phyloP scores from a whole-genome alignment of 1,140 invertebrate genomes.

The Drosophila micromelanica region DNA sequence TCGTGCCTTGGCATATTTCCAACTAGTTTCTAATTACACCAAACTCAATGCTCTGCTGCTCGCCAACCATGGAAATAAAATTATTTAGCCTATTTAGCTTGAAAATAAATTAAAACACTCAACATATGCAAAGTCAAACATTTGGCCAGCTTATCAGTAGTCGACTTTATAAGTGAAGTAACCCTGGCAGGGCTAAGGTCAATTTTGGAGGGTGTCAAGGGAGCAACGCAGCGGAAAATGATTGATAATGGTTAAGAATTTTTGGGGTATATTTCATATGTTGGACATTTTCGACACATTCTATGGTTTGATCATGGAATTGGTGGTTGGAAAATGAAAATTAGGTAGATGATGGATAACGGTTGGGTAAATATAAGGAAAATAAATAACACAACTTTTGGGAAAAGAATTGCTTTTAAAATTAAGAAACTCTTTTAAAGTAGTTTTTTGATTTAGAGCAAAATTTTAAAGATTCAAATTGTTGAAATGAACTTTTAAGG shows the following conservation, averaged over 20 bases:
- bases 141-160: slow-evolving; percentile 51
- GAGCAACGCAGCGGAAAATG: slow-evolving; percentile 23
- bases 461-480: too few species aligned
- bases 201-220: slow-evolving; percentile 12
- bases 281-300: slow-evolving; percentile 3
- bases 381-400: not conserved
- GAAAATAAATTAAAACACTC: not conserved
- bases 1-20: slow-evolving; percentile 21
- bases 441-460: too few species aligned
- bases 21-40: slow-evolving; percentile 70
- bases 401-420: not conserved
- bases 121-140: not conserved
- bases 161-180: slow-evolving; percentile 41
- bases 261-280: not conserved
- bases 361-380: not conserved
- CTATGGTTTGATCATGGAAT: not conserved
- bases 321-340: slow-evolving; percentile 8
- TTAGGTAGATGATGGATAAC: slow-evolving; percentile 26
- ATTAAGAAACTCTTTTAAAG: not conserved
- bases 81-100: slow-evolving; percentile 3
- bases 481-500: too few species aligned
- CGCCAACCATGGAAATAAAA: slow-evolving; percentile 29
- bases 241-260: slow-evolving; percentile 49
- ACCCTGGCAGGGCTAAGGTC: slow-evolving; percentile 56
- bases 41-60: slow-evolving; percentile 53